A percentile compares a stretch with the other conserved stretches of the same genome.
Evolutionary conservation across 2,797 vertebrate species (phyloP).

Genomic region (Ctenosaura bakeri): DNA sequence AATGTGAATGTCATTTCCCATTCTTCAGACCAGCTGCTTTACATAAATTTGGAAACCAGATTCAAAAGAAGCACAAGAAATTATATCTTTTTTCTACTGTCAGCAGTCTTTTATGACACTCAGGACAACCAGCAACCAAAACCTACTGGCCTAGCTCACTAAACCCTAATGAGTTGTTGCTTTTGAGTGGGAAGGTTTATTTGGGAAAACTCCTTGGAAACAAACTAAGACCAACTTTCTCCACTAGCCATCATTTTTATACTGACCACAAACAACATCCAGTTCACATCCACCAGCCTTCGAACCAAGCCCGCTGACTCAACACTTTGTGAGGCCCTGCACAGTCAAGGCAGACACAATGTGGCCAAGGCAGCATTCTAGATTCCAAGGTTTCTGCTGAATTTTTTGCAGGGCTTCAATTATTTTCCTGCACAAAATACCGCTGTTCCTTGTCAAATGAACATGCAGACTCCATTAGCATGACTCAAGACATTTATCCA

Average conservation of each 20-base stretch:
- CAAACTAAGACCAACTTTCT: conserved; percentile 29
- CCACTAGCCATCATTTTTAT: conserved; percentile 33
- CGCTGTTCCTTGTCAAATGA: not conserved
- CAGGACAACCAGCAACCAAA: conserved; percentile 21
- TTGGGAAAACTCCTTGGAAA: conserved; percentile 46
- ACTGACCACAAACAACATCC: not conserved
- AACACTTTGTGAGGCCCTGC: not conserved
- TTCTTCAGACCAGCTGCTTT: not conserved
- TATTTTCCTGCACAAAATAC: not conserved
- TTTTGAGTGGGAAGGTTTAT: conserved; percentile 20
- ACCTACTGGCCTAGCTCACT: conserved; percentile 13
- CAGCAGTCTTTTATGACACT: conserved; percentile 38
- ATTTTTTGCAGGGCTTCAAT: not conserved
- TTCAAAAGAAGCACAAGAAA: conserved; percentile 15
- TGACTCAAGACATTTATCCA: not conserved
- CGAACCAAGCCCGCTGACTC: conserved; percentile 21
- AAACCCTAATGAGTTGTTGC: conserved; percentile 32
- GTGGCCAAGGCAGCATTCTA: not conserved
- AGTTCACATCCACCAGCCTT: conserved; percentile 31
- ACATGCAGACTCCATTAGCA: not conserved
- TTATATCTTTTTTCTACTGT: conserved; percentile 37
- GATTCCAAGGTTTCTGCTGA: not conserved
- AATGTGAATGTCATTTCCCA: not conserved
- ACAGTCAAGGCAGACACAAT: not conserved
- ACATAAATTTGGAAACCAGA: conserved; percentile 6